phyloP scores from a whole-genome alignment of 2,888 invertebrate genomes.

The Eupithecia pulchellata region DNA sequence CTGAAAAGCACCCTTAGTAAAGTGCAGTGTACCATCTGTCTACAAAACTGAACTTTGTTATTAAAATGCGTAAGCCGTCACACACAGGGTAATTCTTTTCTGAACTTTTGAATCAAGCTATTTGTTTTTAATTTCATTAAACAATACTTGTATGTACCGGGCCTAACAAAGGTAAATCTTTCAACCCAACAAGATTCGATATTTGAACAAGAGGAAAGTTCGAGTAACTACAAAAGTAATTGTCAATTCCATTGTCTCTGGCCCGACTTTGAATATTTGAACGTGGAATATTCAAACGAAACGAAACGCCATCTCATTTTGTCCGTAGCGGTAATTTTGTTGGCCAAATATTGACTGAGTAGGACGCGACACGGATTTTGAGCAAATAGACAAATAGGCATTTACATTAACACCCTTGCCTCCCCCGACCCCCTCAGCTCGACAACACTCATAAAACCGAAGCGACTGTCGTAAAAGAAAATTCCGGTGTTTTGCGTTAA shows the following conservation, averaged over 20 bases:
- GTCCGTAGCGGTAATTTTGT: constrained; percentile 81
- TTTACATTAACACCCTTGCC: constrained; percentile 75
- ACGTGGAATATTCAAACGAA: constrained; percentile 62
- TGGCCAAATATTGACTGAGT: constrained; percentile 81
- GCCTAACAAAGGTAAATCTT: not conserved
- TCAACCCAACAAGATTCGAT: constrained; percentile 13
- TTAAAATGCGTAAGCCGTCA: no score
- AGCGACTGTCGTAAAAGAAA: constrained; percentile 49
- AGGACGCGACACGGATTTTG: constrained; percentile 83
- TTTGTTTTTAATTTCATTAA: not conserved
- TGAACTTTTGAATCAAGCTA: not conserved
- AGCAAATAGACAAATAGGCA: constrained; percentile 81
- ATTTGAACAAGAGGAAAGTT: constrained; percentile 32
- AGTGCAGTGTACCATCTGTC: not conserved
- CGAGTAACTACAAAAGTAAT: constrained; percentile 35
- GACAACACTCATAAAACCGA: constrained; percentile 51
- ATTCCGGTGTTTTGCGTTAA: constrained; percentile 48
- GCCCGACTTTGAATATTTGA: constrained; percentile 39
- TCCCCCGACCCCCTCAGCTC: constrained; percentile 46
- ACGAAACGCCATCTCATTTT: constrained; percentile 73
- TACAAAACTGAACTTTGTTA: not conserved
- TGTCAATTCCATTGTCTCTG: constrained; percentile 44
- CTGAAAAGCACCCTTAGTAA: not conserved
- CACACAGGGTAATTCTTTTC: no score
- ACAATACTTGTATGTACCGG: not conserved